These are phyloP conservation scores for Gerris lacustris DNA, from an alignment of 2,888 invertebrate species.

Conservation along the genomic window DNA sequence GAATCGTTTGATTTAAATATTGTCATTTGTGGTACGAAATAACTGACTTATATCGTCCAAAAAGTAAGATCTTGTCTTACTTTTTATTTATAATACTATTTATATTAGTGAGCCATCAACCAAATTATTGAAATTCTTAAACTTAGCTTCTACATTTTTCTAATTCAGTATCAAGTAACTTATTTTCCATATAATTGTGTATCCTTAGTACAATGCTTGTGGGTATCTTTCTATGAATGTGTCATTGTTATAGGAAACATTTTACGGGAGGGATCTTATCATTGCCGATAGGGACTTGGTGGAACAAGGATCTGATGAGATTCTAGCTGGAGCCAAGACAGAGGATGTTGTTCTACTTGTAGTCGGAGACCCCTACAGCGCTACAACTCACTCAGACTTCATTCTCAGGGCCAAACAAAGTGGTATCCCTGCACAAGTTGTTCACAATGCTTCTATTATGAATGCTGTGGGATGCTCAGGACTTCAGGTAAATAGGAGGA, in stretches of 20 bases:
- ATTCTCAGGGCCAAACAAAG: conserved; percentile 74
- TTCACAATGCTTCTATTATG: conserved; percentile 96
- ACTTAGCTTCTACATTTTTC: no score
- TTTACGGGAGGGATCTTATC: conserved; percentile 67
- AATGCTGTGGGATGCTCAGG: conserved; percentile 95
- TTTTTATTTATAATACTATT: no score
- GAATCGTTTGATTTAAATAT: conserved; percentile 4
- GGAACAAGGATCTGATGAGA: conserved; percentile 75
- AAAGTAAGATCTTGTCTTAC: no score
- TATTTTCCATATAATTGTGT: no score
- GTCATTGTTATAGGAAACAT: conserved; percentile 59
- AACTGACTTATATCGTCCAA: no score
- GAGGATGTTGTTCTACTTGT: conserved; percentile 80
- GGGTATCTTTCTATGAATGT: not conserved
- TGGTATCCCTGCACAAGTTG: conserved; percentile 59
- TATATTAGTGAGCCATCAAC: no score
- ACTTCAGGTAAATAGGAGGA: conserved; percentile 47
- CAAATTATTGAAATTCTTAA: no score
- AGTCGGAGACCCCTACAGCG: conserved; percentile 96
- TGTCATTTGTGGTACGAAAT: not conserved
- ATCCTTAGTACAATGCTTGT: not conserved
- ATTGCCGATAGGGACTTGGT: conserved; percentile 90
- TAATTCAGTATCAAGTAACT: no score
- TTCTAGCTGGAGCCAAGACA: conserved; percentile 58
- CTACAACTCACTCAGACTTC: conserved; percentile 95